Evolutionary conservation across 2,113 vertebrate genomes (phyloP).

Genomic region (Dipodomys stephensi): DNA sequence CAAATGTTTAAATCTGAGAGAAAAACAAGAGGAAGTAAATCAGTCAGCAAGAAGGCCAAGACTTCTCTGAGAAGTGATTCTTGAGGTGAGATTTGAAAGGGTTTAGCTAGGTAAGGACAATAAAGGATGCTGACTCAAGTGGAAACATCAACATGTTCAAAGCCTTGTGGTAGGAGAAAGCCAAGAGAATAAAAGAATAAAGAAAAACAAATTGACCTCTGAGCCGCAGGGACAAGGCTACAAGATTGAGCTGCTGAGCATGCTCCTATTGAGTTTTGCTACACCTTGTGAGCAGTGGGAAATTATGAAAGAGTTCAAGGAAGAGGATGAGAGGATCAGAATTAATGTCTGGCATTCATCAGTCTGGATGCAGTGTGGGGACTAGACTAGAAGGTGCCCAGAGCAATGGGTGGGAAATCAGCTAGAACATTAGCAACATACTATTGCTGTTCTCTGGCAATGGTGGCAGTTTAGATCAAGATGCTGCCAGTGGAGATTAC

Average conservation of each 20-base stretch:
- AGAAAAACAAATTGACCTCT: not conserved
- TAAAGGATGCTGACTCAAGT: not conserved
- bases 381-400: not conserved
- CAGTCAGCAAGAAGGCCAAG: not conserved
- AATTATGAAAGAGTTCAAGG: not conserved
- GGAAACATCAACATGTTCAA: not conserved
- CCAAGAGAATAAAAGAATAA: not conserved
- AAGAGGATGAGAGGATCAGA: not conserved
- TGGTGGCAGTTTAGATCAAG: not conserved
- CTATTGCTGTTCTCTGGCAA: not conserved
- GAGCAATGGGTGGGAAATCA: not conserved
- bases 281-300: not conserved
- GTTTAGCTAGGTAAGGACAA: not conserved
- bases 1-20: not conserved
- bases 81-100: not conserved
- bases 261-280: rapidly evolving
- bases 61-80: not conserved
- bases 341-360: not conserved
- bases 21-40: not conserved
- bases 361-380: not conserved
- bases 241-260: not conserved
- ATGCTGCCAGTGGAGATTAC: not conserved
- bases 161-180: not conserved
- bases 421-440: not conserved
- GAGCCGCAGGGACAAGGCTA: no score